Evolutionary conservation across 2,113 vertebrate genomes (phyloP).

Genomic region (Psophia crepitans): DNA sequence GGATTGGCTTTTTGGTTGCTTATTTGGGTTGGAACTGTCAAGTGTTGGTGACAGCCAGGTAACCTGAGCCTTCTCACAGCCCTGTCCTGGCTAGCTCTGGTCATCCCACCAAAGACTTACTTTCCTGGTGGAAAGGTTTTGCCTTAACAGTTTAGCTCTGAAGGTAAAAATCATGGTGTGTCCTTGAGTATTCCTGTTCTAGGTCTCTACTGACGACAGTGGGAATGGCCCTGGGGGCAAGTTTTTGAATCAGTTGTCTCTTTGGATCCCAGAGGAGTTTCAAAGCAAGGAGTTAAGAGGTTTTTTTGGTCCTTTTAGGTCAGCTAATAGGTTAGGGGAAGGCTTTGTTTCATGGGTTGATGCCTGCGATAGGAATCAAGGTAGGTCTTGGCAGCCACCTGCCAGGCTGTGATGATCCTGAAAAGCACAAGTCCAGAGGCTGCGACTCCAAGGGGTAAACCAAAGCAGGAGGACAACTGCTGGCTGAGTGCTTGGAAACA

Average conservation of each 20-base stretch:
- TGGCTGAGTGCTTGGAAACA: not conserved
- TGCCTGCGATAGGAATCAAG: not conserved
- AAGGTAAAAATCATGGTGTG: not conserved
- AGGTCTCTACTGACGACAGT: not conserved
- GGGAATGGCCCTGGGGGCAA: not conserved
- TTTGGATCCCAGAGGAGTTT: not conserved
- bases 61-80: not conserved
- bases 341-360: not conserved
- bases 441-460: not conserved
- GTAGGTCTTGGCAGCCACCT: not conserved
- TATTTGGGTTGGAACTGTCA: not conserved
- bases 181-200: not conserved
- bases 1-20: not conserved
- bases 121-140: not conserved
- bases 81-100: not conserved
- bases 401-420: not conserved
- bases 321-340: not conserved
- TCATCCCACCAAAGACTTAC: not conserved
- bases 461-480: not conserved
- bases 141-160: not conserved
- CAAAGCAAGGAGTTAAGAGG: not conserved
- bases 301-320: not conserved
- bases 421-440: not conserved
- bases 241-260: fast-evolving
- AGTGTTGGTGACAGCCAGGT: not conserved